These are phyloP conservation scores for Thaumatotibia leucotreta DNA, from an alignment of 1,140 invertebrate genomes.

Conservation along the genomic window DNA sequence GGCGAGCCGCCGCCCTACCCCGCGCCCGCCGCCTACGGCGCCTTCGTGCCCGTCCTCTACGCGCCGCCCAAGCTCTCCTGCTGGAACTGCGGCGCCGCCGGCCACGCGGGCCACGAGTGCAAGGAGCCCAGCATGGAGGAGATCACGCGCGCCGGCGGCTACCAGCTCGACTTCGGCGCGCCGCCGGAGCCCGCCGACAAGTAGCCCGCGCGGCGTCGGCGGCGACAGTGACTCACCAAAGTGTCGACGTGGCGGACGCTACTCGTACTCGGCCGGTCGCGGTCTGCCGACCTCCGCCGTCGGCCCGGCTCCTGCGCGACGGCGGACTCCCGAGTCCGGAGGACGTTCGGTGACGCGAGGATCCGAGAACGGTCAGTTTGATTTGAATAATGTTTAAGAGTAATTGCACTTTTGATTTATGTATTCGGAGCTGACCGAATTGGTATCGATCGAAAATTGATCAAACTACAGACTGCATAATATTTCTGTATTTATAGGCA, in stretches of 20 bases:
- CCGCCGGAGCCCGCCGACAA: slow-evolving; percentile 64
- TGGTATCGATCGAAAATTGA: slow-evolving; percentile 12
- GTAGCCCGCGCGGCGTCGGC: slow-evolving; percentile 32
- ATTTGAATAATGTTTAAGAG: slow-evolving; percentile 29
- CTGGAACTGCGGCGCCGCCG: slow-evolving; percentile 86
- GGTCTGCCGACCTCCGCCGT: no score
- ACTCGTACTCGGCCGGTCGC: background rate
- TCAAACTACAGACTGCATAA: slow-evolving; percentile 9
- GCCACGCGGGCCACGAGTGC: slow-evolving; percentile 89
- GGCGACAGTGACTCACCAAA: background rate
- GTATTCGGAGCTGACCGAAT: slow-evolving; percentile 16
- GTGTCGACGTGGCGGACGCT: background rate
- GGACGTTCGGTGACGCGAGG: background rate
- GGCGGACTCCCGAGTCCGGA: background rate
- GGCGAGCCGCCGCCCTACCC: slow-evolving; percentile 71
- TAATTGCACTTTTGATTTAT: slow-evolving; percentile 41
- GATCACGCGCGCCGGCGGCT: slow-evolving; percentile 83
- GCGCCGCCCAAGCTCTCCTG: slow-evolving; percentile 79
- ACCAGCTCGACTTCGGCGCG: slow-evolving; percentile 79
- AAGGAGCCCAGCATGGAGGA: slow-evolving; percentile 92
- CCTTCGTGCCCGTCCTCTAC: slow-evolving; percentile 73
- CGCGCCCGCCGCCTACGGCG: slow-evolving; percentile 63
- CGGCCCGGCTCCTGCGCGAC: no score
- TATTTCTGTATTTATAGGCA: background rate
- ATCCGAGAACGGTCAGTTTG: slow-evolving; percentile 18